Base-by-base conservation (phyloP, 30 jellyfish, hydroid and myxozoan genomes). In the Hydractinia symbiolongicarpus region DNA sequence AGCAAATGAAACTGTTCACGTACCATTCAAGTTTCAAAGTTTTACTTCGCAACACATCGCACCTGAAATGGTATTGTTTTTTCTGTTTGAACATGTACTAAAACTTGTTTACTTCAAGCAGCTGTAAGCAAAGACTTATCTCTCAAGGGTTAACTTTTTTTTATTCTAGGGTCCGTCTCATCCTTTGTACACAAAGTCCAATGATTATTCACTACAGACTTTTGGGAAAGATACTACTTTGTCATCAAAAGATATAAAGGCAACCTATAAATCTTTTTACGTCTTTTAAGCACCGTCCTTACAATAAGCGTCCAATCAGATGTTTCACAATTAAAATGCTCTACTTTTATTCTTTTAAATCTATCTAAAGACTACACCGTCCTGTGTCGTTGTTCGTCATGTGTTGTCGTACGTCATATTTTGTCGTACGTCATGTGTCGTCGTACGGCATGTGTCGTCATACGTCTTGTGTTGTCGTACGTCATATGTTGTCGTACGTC, bases 101-200 rank as follows among this genome's bases (percentile, higher is more conserved):
- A 11, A 58, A 7, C 74, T 64, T 6, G 16, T 1, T 64, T n/a
- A 1, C 40, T 64, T 51, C 17, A 64, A 64, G 19, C 19, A 64
- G 52, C 19, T n/a, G 74, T 64, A n/a, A 64, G 19, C 74, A 44
- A 64, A 11, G 40, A 64, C 40, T n/a, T 64, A 51, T n/a, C n/a
- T n/a, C n/a, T n/a, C n/a, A n/a, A n/a, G n/a, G n/a, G n/a, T n/a
- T n/a, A n/a, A n/a, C n/a, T 74, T 53, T 52, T 57, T 57, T 30
- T 57, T 51, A 20, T 81, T 75, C n/a, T 53, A 90, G 97, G 97
- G 97, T 7, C 97, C 97, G 17, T 90, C 97, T 9, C 97, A 90
- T 82, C 97, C 97, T 17, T 88, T 90, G 14, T 76, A 86, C 51
- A 67, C 91, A 5, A 82, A 82, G 61, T 81, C 88, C 61, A 9